A percentile compares a stretch with the other conserved stretches of the same genome.
Evolutionary conservation across 2,797 vertebrate genomes (phyloP).

Genomic region (Netta rufina): DNA sequence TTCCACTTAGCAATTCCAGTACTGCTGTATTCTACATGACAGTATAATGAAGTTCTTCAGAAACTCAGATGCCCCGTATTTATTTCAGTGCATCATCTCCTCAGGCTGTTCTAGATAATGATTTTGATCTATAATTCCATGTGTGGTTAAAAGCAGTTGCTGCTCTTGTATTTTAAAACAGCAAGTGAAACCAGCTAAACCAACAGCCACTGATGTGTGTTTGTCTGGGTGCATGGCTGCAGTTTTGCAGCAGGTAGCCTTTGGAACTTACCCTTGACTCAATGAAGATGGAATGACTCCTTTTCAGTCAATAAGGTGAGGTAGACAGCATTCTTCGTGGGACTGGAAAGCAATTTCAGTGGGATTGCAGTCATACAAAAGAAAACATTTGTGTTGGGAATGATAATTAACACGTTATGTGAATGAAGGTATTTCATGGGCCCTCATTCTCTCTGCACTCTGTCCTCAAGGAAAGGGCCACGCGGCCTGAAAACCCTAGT

Average conservation of each 20-base stretch:
- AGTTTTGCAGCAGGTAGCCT: neutral
- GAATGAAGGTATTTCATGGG: neutral
- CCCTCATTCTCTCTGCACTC: neutral
- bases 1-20: neutral
- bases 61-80: neutral
- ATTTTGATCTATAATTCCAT: constrained; percentile 24
- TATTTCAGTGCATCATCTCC: neutral
- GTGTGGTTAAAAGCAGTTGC: neutral
- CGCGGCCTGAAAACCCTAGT: neutral
- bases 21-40: neutral
- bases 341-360: neutral
- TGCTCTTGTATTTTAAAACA: neutral
- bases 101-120: neutral
- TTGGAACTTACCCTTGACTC: neutral
- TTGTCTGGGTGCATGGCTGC: neutral
- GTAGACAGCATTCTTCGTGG: neutral
- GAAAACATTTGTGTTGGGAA: neutral
- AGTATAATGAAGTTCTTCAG: neutral
- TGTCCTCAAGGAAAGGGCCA: neutral
- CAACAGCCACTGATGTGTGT: neutral
- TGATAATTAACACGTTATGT: fast-evolving
- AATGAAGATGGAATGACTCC: neutral
- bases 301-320: neutral
- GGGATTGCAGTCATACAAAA: neutral
- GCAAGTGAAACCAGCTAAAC: neutral